These are phyloP conservation scores for Heliothis virescens DNA, from an alignment of 1,140 invertebrate species.

Conservation along the genomic window DNA sequence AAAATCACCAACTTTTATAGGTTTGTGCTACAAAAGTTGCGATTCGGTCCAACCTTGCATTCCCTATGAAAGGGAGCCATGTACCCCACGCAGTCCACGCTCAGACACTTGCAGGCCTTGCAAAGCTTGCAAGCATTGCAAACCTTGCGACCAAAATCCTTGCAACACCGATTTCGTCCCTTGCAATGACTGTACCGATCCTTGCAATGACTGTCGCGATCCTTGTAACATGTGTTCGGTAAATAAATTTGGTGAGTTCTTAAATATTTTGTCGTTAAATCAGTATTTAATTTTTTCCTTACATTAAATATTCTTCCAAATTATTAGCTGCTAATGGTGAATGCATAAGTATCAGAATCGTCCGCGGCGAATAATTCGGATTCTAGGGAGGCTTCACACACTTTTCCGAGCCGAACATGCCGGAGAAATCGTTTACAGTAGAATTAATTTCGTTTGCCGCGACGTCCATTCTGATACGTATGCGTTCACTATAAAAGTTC, in stretches of 20 bases:
- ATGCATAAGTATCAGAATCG: neutral
- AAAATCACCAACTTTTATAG: neutral
- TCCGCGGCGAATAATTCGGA: too few relatives aligned
- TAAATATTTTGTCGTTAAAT: neutral
- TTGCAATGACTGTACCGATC: conserved; percentile 12
- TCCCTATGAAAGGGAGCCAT: conserved; percentile 2
- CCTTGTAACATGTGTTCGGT: conserved; percentile 22
- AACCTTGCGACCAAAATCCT: conserved; percentile 7
- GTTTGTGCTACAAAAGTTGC: conserved; percentile 25
- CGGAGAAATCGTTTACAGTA: too few relatives aligned
- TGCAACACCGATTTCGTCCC: neutral
- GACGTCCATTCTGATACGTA: too few relatives aligned
- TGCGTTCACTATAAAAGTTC: too few relatives aligned
- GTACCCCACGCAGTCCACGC: neutral
- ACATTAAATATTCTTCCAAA: too few relatives aligned
- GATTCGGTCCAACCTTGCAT: conserved; percentile 1
- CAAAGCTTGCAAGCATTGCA: neutral
- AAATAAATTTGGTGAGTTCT: conserved; percentile 19
- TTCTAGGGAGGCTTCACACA: too few relatives aligned
- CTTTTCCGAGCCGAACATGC: too few relatives aligned
- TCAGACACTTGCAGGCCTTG: neutral
- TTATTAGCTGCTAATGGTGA: too few relatives aligned
- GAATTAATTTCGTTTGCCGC: neutral
- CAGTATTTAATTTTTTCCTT: neutral
- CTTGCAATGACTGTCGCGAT: conserved; percentile 3